phyloP scores from a whole-genome alignment of 2,113 vertebrate genomes.

The Trematocara stigmaticum region DNA sequence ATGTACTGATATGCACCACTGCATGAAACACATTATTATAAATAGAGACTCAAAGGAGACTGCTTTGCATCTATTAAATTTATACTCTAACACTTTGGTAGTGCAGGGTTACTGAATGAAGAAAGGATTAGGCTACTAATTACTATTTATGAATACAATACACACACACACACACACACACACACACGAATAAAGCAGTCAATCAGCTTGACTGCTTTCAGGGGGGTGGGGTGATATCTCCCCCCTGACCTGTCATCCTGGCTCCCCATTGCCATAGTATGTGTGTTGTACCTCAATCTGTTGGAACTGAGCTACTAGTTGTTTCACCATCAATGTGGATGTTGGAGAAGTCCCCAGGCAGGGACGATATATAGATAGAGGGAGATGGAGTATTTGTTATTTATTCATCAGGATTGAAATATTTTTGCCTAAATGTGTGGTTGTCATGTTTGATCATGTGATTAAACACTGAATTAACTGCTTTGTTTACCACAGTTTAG shows the following conservation, averaged over 20 bases:
- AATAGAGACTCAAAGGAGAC: neutral
- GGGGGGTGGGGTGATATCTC: neutral
- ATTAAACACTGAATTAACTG: neutral
- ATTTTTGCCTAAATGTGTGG: neutral
- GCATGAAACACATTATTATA: neutral
- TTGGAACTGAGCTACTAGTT: too few species aligned
- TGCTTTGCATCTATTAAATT: rapidly evolving
- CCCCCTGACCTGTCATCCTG: neutral
- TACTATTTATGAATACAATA: neutral
- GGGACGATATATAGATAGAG: rapidly evolving
- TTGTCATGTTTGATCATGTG: neutral
- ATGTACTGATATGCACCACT: neutral
- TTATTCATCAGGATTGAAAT: neutral
- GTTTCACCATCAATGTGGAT: too few species aligned
- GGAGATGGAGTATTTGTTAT: neutral
- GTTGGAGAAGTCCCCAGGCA: neutral
- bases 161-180: rapidly evolving
- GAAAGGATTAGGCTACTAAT: rapidly evolving
- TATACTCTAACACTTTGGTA: neutral
- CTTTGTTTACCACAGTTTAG: neutral
- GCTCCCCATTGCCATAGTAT: neutral
- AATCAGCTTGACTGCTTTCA: neutral
- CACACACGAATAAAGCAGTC: neutral
- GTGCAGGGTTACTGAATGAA: neutral
- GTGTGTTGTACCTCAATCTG: too few species aligned